A percentile compares a stretch with the other conserved stretches of the same genome.
Evolutionary conservation across 1,140 invertebrate genomes (phyloP).

Genomic region (Halyomorpha halys): DNA sequence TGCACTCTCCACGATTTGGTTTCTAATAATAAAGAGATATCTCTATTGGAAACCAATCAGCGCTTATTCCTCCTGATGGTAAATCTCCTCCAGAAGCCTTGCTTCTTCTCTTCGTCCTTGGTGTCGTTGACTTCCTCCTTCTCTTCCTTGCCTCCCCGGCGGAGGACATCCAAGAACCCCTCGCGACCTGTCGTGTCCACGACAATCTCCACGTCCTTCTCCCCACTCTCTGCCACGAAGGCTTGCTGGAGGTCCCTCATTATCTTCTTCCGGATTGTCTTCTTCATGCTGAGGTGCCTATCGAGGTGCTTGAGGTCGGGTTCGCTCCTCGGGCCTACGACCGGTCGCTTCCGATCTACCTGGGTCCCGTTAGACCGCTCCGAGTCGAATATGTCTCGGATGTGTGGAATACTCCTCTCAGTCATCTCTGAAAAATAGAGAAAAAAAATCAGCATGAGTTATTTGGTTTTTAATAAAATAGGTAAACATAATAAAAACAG

Average conservation of each 20-base stretch:
- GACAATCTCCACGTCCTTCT: constrained; percentile 11
- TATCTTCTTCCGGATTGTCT: constrained; percentile 74
- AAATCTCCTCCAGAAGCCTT: constrained; percentile 59
- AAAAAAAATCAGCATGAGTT: too few relatives aligned
- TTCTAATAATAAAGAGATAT: not conserved
- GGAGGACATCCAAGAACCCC: constrained; percentile 53
- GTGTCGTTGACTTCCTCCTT: constrained; percentile 35
- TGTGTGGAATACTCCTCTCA: constrained; percentile 54
- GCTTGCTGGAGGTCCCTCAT: constrained; percentile 69
- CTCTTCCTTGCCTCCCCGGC: constrained; percentile 38
- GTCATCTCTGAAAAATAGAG: constrained; percentile 28
- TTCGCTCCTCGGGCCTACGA: constrained; percentile 41
- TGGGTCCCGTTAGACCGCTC: constrained; percentile 34
- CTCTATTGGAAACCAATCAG: constrained; percentile 40
- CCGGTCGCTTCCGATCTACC: constrained; percentile 43
- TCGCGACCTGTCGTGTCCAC: not conserved
- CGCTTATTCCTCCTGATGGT: constrained; percentile 60
- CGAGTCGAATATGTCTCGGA: constrained; percentile 53
- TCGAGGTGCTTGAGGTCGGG: constrained; percentile 66
- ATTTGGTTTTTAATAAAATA: too few relatives aligned
- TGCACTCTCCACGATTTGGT: not conserved
- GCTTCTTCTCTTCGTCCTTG: constrained; percentile 41
- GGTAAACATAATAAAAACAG: too few relatives aligned
- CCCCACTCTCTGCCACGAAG: constrained; percentile 43
- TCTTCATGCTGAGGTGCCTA: constrained; percentile 74